Evolutionary conservation across 2,888 invertebrate genomes (phyloP).

Genomic region (Ctena decussata): DNA sequence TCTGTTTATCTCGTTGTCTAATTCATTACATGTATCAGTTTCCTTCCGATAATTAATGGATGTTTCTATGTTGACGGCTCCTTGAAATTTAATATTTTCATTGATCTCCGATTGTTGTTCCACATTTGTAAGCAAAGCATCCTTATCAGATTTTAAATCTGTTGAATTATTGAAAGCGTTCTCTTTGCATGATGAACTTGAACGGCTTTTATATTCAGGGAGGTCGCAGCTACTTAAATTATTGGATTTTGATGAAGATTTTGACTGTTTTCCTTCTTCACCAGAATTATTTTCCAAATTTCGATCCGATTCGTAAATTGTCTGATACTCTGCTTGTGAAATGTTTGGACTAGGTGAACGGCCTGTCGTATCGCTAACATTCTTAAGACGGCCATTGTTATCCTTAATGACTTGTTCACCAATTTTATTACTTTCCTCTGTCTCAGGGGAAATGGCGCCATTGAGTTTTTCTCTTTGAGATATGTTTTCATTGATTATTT

Average conservation of each 20-base stretch:
- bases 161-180: background rate
- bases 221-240: no score
- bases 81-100: background rate
- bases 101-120: background rate
- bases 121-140: background rate
- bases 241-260: no score
- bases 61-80: background rate
- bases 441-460: background rate
- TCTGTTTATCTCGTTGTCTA: background rate
- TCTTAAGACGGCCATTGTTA: background rate
- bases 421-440: background rate
- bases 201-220: background rate
- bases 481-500: background rate
- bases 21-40: background rate
- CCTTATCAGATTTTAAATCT: background rate
- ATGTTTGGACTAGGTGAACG: background rate
- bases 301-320: no score
- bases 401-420: background rate
- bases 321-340: background rate
- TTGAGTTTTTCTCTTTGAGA: background rate
- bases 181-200: background rate
- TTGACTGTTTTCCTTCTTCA: no score
- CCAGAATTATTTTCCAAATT: no score
- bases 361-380: no score
- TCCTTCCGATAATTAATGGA: background rate